Evolutionary conservation across 2,797 vertebrate species (phyloP).

Genomic region (Phalloptychus januarius): DNA sequence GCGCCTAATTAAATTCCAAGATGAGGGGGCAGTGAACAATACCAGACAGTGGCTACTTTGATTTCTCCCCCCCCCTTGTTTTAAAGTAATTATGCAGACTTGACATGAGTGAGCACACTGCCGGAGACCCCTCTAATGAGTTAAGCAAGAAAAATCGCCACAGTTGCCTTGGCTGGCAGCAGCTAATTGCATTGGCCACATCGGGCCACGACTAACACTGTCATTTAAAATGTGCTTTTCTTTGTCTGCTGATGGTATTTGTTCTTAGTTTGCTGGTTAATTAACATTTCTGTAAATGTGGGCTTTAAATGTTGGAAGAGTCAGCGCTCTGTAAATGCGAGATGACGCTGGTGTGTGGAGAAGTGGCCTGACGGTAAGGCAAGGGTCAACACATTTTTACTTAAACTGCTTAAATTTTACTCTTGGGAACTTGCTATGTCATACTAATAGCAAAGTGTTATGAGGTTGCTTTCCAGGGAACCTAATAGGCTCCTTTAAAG

Average conservation of each 20-base stretch:
- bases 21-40: slow-evolving; percentile 82
- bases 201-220: slow-evolving; percentile 74
- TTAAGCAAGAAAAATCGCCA: slow-evolving; percentile 87
- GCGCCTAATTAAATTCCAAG: slow-evolving; percentile 84
- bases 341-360: slow-evolving; percentile 30
- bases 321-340: neutral
- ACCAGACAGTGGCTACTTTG: slow-evolving; percentile 81
- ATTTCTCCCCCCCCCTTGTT: slow-evolving; percentile 74
- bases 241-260: slow-evolving; percentile 47
- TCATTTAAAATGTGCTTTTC: slow-evolving; percentile 75
- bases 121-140: slow-evolving; percentile 83
- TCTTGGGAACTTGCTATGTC: slow-evolving; percentile 1
- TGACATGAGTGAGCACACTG: slow-evolving; percentile 85
- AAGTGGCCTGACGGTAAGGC: slow-evolving; percentile 3
- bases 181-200: slow-evolving; percentile 83
- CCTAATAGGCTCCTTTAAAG: neutral
- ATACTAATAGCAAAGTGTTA: slow-evolving; percentile 15
- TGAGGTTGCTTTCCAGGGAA: neutral
- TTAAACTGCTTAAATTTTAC: slow-evolving; percentile 44
- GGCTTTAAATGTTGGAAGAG: slow-evolving; percentile 37
- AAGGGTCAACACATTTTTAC: slow-evolving; percentile 35
- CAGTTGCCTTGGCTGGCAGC: slow-evolving; percentile 81
- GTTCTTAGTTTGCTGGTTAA: slow-evolving; percentile 37
- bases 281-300: slow-evolving; percentile 50
- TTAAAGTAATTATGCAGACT: slow-evolving; percentile 85